Base-by-base conservation (phyloP, 2,888 invertebrate species). In the Caenorhabditis doughertyi region DNA sequence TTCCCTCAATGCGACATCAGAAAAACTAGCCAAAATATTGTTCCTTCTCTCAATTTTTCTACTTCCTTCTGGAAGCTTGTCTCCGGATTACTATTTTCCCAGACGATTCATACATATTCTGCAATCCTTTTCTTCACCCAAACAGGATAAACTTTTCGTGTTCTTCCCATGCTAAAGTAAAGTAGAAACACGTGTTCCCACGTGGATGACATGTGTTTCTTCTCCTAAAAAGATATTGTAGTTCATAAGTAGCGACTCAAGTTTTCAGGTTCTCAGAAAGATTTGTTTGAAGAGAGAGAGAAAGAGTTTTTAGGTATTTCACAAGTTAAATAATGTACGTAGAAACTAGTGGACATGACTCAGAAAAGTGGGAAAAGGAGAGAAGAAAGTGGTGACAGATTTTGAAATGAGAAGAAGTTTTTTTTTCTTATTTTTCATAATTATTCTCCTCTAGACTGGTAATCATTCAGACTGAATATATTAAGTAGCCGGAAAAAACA, bases 331-430 rank as follows among this genome's bases (percentile, higher is more conserved):
- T 64, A 64, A 64, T 64, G 47, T 32, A 53, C 49, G 13, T 42
- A 60, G 25, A 42, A 60, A 60, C 60, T 42, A 60, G 60, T 60
- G 60, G 60, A 60, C 60, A 60, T 60, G 60, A 60, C 42, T 60
- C 60, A 60, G 60, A 23, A 25, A 9, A 42, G 32, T 18, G 58
- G 39, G 32, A 58, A 39, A 39, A 58, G 23, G 42, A n/a, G 9
- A 32, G 32, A 39, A 11, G 39, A 16, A 39, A 39, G 13, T n/a
- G n/a, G n/a, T n/a, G n/a, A 8, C 39, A 11, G 60, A 25, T 60
- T 60, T 60, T 27, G 42, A 60, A 60, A 60, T 60, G 42, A 2
- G 27, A 16, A n/a, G 7, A 27, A 32, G 3, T 18, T 16, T 42
- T 0, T 23, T 35, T 11, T 9, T 29, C 21, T 35, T n/a, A 8